Base-by-base conservation (phyloP, 2,113 vertebrate genomes). In the Globicephala melas region DNA sequence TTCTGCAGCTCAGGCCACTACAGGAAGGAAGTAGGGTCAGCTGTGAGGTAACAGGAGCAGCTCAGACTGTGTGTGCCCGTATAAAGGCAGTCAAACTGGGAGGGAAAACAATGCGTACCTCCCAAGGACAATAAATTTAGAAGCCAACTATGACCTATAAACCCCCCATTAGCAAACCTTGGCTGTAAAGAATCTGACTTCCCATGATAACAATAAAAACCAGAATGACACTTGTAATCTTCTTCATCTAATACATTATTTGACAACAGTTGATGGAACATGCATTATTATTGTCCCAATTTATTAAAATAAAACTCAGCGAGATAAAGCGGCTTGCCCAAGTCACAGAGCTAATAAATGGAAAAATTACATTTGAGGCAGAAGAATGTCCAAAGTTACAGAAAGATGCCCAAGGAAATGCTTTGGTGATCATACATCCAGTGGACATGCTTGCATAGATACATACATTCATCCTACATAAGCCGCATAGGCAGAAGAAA, bases 291-390 rank as follows among this genome's bases (percentile, higher is more conserved):
- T 53, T 83, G 7, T 63, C 47, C 23, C n/a, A 53, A 8, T 83
- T 85, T 92, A 67, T 89, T 91, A 41, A 86, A 77, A n/a, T 71
- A 82, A 88, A 85, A 55, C 13, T 36, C 67, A 41, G 6, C 65
- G 36, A 93, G 58, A 25, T 17, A 60, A 41, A 82, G 5, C 50
- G 31, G 5, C 38, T 90, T 76, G 94, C 33, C 50, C 31, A 94
- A 87, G 41, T 41, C 79, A 85, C 53, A 92, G 47, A 96, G 55
- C 28, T 96, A 62, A 68, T 50, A 71, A 95, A 87, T 67, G 63
- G 10, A 4, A 81, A 91, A 77, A 89, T 89, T 68, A 50, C 20
- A 77, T 36, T 65, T 71, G 13, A 68, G 67, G 31, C 2, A 11
- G 23, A 77, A 1, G 26, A 55, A 60, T 31, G 8, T 80, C 44